Conservation (phyloP, 35 echinoderm and acorn worm genomes). For the Diadema setosum region DNA sequence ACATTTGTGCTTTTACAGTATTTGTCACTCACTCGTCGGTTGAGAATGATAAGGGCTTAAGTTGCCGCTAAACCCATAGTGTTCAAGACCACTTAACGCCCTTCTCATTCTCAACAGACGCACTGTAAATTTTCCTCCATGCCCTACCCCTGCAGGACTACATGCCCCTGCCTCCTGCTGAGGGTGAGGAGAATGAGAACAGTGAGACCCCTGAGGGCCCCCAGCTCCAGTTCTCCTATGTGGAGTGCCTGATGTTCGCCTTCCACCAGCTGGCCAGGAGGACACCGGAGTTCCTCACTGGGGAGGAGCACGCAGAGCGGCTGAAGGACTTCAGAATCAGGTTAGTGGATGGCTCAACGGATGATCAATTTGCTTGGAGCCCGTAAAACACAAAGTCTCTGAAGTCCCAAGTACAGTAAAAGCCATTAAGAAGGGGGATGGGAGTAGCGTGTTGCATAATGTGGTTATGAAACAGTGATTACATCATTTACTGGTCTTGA, state of each 20-base stretch:
- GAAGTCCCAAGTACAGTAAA: too few species aligned
- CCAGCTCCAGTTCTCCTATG: constrained; percentile 90
- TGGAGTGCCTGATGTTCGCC: constrained; percentile 96
- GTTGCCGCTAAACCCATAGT: too few species aligned
- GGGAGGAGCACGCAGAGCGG: constrained; percentile 75
- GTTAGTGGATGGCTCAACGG: constrained; percentile 18
- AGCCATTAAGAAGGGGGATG: too few species aligned
- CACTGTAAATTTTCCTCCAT: not conserved
- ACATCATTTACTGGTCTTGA: too few species aligned
- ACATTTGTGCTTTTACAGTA: too few species aligned
- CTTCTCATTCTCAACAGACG: not conserved
- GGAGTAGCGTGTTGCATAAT: too few species aligned
- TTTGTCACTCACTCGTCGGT: too few species aligned
- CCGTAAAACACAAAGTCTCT: too few species aligned
- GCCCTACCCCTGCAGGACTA: constrained; percentile 44
- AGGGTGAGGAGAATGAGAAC: constrained; percentile 37
- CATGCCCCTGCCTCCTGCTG: constrained; percentile 86
- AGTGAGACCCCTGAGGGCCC: constrained; percentile 49
- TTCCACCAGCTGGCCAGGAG: constrained; percentile 87
- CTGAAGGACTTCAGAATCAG: constrained; percentile 97
- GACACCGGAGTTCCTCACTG: constrained; percentile 72
- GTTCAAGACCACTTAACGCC: not conserved
- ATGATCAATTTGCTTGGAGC: too few species aligned
- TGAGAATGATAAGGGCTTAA: too few species aligned
- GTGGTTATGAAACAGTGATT: too few species aligned